These are phyloP conservation scores for Zosterops japonicus DNA, from an alignment of 2,113 vertebrate genomes.

Conservation along the genomic window DNA sequence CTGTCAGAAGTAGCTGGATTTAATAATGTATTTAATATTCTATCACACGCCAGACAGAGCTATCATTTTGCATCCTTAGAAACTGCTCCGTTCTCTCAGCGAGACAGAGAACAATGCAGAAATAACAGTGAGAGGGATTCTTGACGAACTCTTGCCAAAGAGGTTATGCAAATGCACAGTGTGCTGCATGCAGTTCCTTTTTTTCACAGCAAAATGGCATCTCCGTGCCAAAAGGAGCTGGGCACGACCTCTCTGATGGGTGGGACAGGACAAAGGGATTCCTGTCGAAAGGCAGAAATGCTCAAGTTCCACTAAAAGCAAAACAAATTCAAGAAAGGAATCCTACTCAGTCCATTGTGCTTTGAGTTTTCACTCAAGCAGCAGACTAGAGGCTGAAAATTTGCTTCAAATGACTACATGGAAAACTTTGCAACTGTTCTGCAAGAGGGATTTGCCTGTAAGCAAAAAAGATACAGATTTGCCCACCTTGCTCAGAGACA, in stretches of 20 bases:
- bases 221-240: not conserved
- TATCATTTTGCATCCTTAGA: not conserved
- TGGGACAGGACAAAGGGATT: not conserved
- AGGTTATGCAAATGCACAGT: not conserved
- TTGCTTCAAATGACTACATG: not conserved
- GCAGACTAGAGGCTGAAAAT: not conserved
- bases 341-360: not conserved
- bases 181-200: not conserved
- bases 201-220: not conserved
- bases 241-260: not conserved
- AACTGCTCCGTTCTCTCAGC: not conserved
- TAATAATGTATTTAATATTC: not conserved
- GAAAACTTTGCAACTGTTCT: not conserved
- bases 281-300: not conserved
- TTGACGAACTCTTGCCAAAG: not conserved
- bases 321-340: not conserved
- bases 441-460: not conserved
- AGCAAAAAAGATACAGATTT: not conserved
- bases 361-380: not conserved
- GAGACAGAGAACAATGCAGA: not conserved
- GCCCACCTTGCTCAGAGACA: not conserved
- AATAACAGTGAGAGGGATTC: not conserved
- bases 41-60: not conserved
- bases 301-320: not conserved
- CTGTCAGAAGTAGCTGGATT: not conserved